Evolutionary conservation across 2,888 invertebrate species (phyloP).

Genomic region (Agriopis aurantiaria): DNA sequence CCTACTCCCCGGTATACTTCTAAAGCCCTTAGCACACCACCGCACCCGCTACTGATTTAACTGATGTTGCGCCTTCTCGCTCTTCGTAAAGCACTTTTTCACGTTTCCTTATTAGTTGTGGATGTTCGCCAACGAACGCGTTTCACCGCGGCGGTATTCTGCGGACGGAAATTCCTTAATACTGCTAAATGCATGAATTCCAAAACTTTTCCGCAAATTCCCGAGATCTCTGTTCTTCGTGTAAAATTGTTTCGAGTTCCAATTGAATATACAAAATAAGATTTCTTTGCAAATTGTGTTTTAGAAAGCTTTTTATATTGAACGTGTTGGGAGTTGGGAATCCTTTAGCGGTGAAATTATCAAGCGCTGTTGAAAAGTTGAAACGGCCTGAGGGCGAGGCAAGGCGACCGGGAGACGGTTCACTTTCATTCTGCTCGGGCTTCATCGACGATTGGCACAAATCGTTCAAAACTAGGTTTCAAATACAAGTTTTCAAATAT

Average conservation of each 20-base stretch:
- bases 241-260: slow-evolving; percentile 43
- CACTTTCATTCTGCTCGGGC: not conserved
- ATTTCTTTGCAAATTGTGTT: slow-evolving; percentile 42
- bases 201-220: slow-evolving; percentile 34
- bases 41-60: not conserved
- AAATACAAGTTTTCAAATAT: too few relatives aligned
- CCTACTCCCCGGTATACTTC: not conserved
- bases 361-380: not conserved
- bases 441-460: not conserved
- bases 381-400: not conserved
- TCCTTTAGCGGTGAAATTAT: slow-evolving; percentile 30
- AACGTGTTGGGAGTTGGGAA: slow-evolving; percentile 28
- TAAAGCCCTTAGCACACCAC: slow-evolving; percentile 4
- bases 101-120: not conserved
- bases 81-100: not conserved
- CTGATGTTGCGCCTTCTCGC: not conserved
- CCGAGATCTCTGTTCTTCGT: slow-evolving; percentile 37
- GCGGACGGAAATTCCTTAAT: slow-evolving; percentile 16
- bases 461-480: not conserved
- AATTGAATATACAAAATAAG: slow-evolving; percentile 42
- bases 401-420: not conserved
- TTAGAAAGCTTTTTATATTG: slow-evolving; percentile 41
- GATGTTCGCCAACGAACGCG: not conserved
- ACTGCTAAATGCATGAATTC: slow-evolving; percentile 44
- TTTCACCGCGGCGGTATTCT: not conserved